Conservation (phyloP, 1,140 invertebrate species). For the Conopomorpha cramerella region DNA sequence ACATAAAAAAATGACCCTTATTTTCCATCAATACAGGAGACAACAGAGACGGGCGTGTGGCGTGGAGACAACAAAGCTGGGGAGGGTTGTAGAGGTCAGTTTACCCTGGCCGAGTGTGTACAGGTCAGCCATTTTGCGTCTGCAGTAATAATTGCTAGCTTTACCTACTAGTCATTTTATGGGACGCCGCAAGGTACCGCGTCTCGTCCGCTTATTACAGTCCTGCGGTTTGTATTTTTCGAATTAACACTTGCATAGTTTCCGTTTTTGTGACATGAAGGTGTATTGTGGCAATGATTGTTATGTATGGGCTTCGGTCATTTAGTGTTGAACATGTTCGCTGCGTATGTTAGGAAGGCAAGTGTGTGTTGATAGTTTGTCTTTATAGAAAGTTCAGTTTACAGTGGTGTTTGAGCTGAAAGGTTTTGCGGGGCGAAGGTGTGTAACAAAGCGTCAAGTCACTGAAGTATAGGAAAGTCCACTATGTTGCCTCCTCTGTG, state of each 20-base stretch:
- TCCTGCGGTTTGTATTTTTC: slow-evolving; percentile 53
- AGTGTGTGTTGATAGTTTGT: slow-evolving; percentile 1
- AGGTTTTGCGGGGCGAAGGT: too few relatives aligned
- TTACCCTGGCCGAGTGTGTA: slow-evolving; percentile 10
- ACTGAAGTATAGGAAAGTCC: too few relatives aligned
- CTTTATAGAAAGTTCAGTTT: too few relatives aligned
- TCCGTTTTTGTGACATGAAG: slow-evolving; percentile 31
- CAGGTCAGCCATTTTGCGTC: slow-evolving; percentile 45
- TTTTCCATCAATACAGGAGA: not conserved
- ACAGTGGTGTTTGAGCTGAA: too few relatives aligned
- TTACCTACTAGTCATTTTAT: slow-evolving; percentile 39
- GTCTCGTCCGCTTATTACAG: slow-evolving; percentile 39
- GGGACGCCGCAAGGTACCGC: slow-evolving; percentile 29
- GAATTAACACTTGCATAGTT: slow-evolving; percentile 52
- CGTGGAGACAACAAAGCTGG: not conserved
- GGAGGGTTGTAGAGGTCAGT: not conserved
- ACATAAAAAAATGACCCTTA: too few relatives aligned
- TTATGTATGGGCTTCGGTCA: too few relatives aligned
- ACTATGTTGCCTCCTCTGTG: too few relatives aligned
- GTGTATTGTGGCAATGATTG: too few relatives aligned
- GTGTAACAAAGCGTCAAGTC: too few relatives aligned
- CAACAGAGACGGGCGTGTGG: slow-evolving; percentile 4
- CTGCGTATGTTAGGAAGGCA: too few relatives aligned
- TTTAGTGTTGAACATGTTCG: too few relatives aligned
- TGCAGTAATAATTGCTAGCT: slow-evolving; percentile 50